phyloP scores from a whole-genome alignment of 1,140 invertebrate genomes.

The Artemia franciscana region DNA sequence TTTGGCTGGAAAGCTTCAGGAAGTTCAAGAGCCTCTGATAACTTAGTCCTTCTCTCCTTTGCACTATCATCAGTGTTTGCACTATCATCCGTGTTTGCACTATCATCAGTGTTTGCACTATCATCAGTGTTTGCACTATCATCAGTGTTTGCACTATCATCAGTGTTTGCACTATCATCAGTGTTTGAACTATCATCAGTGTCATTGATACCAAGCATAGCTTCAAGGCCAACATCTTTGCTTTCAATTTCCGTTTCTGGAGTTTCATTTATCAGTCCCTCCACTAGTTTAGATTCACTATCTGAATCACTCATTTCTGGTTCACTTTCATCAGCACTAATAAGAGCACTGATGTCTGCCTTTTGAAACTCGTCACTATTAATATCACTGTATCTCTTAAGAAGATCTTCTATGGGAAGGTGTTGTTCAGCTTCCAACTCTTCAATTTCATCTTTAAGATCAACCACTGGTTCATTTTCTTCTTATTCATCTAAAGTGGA shows the following conservation, averaged over 20 bases:
- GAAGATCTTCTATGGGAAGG: constrained; percentile 50
- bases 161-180: no score
- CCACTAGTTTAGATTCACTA: constrained; percentile 16
- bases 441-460: constrained; percentile 46
- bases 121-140: no score
- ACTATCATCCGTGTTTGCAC: no score
- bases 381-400: constrained; percentile 36
- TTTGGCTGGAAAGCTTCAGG: constrained; percentile 93
- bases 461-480: constrained; percentile 36
- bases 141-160: no score
- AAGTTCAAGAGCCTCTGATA: constrained; percentile 64
- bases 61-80: no score
- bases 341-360: no score
- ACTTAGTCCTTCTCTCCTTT: constrained; percentile 10
- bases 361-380: constrained; percentile 13
- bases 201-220: constrained; percentile 14
- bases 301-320: constrained; percentile 7
- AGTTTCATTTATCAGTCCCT: constrained; percentile 25
- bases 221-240: constrained; percentile 32
- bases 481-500: constrained; percentile 64
- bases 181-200: constrained; percentile 9
- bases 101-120: no score
- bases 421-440: constrained; percentile 50
- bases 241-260: constrained; percentile 26
- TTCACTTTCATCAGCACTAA: neutral